Evolutionary conservation across 2,797 vertebrate genomes (phyloP), one percentile per base, ranked within the genome.

Genomic region (Brachymystax lenok): DNA sequence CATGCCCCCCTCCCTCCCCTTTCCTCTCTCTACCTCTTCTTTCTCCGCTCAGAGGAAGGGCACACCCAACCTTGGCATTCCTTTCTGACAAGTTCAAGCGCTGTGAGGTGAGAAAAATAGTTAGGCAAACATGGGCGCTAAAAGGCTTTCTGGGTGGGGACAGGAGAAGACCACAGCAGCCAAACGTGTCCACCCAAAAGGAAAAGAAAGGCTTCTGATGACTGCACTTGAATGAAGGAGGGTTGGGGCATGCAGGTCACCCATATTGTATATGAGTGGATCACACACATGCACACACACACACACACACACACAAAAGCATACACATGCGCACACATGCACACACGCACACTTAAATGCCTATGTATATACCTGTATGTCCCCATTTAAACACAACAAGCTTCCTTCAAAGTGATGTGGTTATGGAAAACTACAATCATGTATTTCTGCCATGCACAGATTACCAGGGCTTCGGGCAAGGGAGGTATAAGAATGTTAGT

Each of bases 51-150:
- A 75, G 17, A 51, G 73, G 74, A 78, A 73, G 67, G 77, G 46
- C 82, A 74, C 79, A 24, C 82, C 82, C 77, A 67, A 52, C 71
- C 71, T 63, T 69, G 27, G 46, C 75, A 84, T 84, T 76, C 79
- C 77, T 59, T 51, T 79, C 69, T 33, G 51, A 51, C 79, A 84
- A 66, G 80, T 84, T 82, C 79, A 74, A 69, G 17, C 30, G 73
- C 61, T 59, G 50, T 7, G 64, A 79, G 80, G 84, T 79, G 78
- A 80, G 82, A 84, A 77, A 82, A 79, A 82, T 33, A 80, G 35
- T 69, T 40, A n/a, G 67, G 5, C 13, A 40, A 69, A 69, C 19
- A 40, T 1, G 19, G 35, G 19, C 3, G 27, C 19, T 46, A 69
- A 69, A 3, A 69, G 33, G 35, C 35, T 40, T 33, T 19, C 33